Base-by-base conservation (phyloP, 2,888 invertebrate species). In the Magallana nippona region DNA sequence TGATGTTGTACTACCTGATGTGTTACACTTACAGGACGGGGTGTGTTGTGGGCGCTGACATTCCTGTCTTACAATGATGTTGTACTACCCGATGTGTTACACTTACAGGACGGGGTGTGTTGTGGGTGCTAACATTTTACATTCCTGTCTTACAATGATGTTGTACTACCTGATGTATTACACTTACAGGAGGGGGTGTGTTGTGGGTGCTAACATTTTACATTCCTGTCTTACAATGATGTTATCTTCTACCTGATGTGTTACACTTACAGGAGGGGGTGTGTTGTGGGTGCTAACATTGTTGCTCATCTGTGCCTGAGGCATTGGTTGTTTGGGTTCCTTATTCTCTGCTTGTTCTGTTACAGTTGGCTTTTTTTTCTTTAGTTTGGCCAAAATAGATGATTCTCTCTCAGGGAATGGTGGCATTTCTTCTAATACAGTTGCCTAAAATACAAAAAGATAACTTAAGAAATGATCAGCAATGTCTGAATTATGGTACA, bases 341-440 rank as follows among this genome's bases (percentile, higher is more conserved):
- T 91, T 91, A 91, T 87, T 92, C 71, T 89, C 89, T n/a, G 87
- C 89, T 15, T 87, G 85, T 71, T 91, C 91, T 1, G 91, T 90
- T 11, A 98, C 97, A 0, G 98, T 98, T 1, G 99, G 99, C 93
- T 99, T 98, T 95, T 99, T 99, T 95, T 99, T 99, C 95, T 99
- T 99, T 92, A 99, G 95, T 88, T 99, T 99, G 82, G 98, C 98
- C 89, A 99, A 95, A 92, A 99, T 98, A 17, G 98, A 98, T 86
- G 98, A 99, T 95, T 99, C 99, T 89, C 99, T 96, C 95, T 99
- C 99, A 5, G 99, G 98, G 95, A 99, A 99, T 82, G 99, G 99
- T 87, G 99, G 99, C 99, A 99, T 99, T 95, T 99, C 99, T 95
- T 99, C 99, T 89, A 99, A 95, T 81, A 99, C 99, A 82, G 99